Conservation (phyloP, 1,140 invertebrate species). For the Idris sp. region DNA sequence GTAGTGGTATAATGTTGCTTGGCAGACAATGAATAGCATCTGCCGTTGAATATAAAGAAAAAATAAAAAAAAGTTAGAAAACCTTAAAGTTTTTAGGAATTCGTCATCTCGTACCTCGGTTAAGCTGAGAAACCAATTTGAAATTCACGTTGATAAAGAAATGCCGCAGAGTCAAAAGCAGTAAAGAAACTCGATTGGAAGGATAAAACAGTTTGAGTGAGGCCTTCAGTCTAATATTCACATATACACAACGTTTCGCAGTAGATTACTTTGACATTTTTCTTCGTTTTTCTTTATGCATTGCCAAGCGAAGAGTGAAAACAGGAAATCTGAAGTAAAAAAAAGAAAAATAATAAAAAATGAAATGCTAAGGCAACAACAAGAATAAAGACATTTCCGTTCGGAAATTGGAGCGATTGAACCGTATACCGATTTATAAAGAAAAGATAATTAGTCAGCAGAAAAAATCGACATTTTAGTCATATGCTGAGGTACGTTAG, state of each 20-base stretch:
- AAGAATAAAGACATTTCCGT: conserved; percentile 42
- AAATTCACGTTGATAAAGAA: conserved; percentile 31
- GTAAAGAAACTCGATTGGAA: conserved; percentile 49
- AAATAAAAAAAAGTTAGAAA: conserved; percentile 11
- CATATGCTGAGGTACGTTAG: too few relatives aligned
- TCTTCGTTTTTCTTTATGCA: conserved; percentile 22
- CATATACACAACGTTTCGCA: conserved; percentile 37
- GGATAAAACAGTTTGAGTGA: conserved; percentile 35
- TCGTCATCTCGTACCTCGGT: conserved; percentile 19
- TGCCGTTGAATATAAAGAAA: conserved; percentile 11
- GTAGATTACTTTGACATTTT: conserved; percentile 51
- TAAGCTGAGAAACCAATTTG: conserved; percentile 42
- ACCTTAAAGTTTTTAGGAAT: conserved; percentile 22
- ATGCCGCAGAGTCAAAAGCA: conserved; percentile 36
- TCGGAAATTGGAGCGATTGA: conserved; percentile 41
- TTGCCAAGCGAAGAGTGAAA: conserved; percentile 34
- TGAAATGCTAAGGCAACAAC: conserved; percentile 34
- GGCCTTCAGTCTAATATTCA: conserved; percentile 41
- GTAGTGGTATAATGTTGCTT: conserved; percentile 5
- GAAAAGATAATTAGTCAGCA: conserved; percentile 40
- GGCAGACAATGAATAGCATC: conserved; percentile 10
- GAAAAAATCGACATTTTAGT: too few relatives aligned
- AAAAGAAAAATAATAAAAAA: conserved; percentile 48
- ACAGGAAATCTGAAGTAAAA: conserved; percentile 30
- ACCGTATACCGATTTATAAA: conserved; percentile 46